phyloP scores from a whole-genome alignment of 2,888 invertebrate genomes.

The Melanostoma scalare region DNA sequence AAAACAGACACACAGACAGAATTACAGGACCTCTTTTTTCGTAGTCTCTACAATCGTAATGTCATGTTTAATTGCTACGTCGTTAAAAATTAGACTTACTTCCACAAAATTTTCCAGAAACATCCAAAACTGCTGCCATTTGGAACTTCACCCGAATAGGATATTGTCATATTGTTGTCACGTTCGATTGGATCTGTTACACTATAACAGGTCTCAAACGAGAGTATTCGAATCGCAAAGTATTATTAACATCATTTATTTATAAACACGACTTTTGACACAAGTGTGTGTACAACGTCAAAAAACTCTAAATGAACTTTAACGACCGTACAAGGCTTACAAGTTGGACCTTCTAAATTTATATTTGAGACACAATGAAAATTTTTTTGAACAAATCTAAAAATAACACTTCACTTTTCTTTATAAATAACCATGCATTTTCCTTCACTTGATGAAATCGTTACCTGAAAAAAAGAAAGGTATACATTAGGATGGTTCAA shows the following conservation, averaged over 20 bases:
- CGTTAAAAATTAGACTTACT: constrained; percentile 85
- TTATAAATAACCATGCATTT: constrained; percentile 39
- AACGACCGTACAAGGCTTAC: constrained; percentile 35
- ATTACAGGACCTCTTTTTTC: no score
- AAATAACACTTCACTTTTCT: constrained; percentile 50
- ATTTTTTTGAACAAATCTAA: constrained; percentile 31
- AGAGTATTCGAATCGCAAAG: constrained; percentile 25
- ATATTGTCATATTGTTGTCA: constrained; percentile 88
- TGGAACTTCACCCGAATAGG: constrained; percentile 94
- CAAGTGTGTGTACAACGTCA: constrained; percentile 28
- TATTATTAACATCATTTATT: constrained; percentile 33
- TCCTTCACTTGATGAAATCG: constrained; percentile 57
- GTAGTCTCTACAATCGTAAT: no score
- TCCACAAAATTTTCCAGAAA: constrained; percentile 94
- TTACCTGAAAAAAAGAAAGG: constrained; percentile 27
- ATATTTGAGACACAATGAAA: constrained; percentile 41
- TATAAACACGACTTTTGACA: constrained; percentile 5
- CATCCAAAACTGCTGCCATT: constrained; percentile 96
- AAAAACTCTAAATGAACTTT: constrained; percentile 57
- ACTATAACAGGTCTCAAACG: constrained; percentile 30
- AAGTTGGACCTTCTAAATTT: constrained; percentile 45
- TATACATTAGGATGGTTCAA: neutral
- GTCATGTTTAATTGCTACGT: no score
- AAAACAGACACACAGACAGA: no score
- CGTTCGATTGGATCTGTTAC: constrained; percentile 28